phyloP scores from a whole-genome alignment of 2,888 invertebrate species.

The Agrilus mali region DNA sequence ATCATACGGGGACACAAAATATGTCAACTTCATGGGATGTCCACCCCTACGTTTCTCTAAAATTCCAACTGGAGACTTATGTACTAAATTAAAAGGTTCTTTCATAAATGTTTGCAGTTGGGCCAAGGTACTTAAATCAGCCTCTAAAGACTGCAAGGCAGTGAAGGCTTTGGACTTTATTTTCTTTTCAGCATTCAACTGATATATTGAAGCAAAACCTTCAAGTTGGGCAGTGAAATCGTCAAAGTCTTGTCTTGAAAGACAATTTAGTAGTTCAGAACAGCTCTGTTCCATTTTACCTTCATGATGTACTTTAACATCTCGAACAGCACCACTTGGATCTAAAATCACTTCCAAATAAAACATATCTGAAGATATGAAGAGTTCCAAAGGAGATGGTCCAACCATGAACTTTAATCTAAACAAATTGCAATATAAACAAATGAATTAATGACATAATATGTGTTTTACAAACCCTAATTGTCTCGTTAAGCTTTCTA shows the following conservation, averaged over 20 bases:
- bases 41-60: slow-evolving; percentile 74
- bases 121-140: slow-evolving; percentile 71
- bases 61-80: slow-evolving; percentile 82
- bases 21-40: slow-evolving; percentile 87
- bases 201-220: slow-evolving; percentile 73
- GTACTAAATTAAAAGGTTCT: slow-evolving; percentile 60
- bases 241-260: slow-evolving; percentile 75
- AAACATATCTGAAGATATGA: slow-evolving; percentile 94
- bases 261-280: slow-evolving; percentile 73
- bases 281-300: slow-evolving; percentile 78
- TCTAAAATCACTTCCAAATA: slow-evolving; percentile 85
- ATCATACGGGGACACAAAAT: slow-evolving; percentile 89
- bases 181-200: slow-evolving; percentile 88
- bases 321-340: slow-evolving; percentile 69
- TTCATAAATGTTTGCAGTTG: slow-evolving; percentile 64
- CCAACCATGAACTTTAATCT: slow-evolving; percentile 81
- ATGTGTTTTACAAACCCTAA: slow-evolving; percentile 47
- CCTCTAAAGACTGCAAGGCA: slow-evolving; percentile 82
- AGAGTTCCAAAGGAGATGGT: slow-evolving; percentile 65
- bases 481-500: slow-evolving; percentile 84
- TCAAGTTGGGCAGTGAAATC: slow-evolving; percentile 91
- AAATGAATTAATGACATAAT: neutral
- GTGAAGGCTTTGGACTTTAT: slow-evolving; percentile 88
- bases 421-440: slow-evolving; percentile 3
- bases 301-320: slow-evolving; percentile 87